Conservation (phyloP, 1,140 invertebrate genomes). For the Trachymyrmex septentrionalis region DNA sequence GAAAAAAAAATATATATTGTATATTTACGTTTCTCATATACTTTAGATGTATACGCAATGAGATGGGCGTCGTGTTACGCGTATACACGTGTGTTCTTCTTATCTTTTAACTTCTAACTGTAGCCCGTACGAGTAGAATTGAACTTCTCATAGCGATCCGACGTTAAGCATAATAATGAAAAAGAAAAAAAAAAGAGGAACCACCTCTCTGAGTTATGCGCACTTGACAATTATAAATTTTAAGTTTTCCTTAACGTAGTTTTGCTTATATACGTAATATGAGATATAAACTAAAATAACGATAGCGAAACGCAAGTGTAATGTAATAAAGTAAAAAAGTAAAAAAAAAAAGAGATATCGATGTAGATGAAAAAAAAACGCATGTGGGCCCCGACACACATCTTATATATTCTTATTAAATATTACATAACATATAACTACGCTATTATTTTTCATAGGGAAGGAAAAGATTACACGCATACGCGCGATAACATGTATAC, state of each 20-base stretch:
- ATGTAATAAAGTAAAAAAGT: slow-evolving; percentile 75
- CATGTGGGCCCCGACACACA: slow-evolving; percentile 78
- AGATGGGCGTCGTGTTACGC: slow-evolving; percentile 34
- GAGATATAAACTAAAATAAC: slow-evolving; percentile 76
- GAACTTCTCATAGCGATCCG: slow-evolving; percentile 53
- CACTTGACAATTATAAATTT: slow-evolving; percentile 65
- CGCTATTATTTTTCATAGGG: slow-evolving; percentile 84
- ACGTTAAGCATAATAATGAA: slow-evolving; percentile 3
- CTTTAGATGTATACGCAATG: slow-evolving; percentile 41
- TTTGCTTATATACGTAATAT: slow-evolving; percentile 78
- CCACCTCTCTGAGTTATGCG: slow-evolving; percentile 31
- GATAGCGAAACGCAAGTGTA: slow-evolving; percentile 76
- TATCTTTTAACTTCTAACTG: slow-evolving; percentile 58
- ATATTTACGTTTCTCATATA: slow-evolving; percentile 54
- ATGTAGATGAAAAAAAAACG: slow-evolving; percentile 81
- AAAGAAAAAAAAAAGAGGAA: neutral
- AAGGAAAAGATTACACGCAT: slow-evolving; percentile 70
- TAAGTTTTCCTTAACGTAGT: slow-evolving; percentile 74
- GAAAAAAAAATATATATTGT: slow-evolving; percentile 1
- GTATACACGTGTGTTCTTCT: slow-evolving; percentile 25
- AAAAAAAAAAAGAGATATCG: slow-evolving; percentile 78
- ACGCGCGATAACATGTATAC: slow-evolving; percentile 69
- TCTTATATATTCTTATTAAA: slow-evolving; percentile 85
- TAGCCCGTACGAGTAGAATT: slow-evolving; percentile 43
- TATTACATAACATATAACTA: slow-evolving; percentile 85